Evolutionary conservation across 1,140 invertebrate genomes (phyloP).

Genomic region (Calephelis nemesis): DNA sequence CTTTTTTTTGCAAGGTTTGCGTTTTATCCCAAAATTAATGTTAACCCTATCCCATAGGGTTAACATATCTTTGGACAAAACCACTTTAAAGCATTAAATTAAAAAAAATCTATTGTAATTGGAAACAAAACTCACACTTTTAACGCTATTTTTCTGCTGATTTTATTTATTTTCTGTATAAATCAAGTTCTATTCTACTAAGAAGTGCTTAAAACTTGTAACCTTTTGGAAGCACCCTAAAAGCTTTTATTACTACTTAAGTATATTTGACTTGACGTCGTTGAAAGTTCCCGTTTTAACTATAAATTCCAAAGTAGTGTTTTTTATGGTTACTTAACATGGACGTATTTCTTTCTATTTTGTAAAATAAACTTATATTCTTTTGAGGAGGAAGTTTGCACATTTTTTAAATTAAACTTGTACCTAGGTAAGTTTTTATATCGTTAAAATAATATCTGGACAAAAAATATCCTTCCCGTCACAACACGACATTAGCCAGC

Average conservation of each 20-base stretch:
- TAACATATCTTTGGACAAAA: too few species aligned
- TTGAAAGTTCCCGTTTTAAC: background rate
- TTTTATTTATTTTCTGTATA: background rate
- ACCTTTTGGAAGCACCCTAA: background rate
- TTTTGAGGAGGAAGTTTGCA: too few species aligned
- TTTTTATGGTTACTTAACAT: conserved; percentile 1
- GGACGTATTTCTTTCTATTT: background rate
- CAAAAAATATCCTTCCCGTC: background rate
- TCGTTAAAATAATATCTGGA: background rate
- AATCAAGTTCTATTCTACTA: background rate
- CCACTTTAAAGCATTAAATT: too few species aligned
- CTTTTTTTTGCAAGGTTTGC: too few species aligned
- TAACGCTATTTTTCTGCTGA: background rate
- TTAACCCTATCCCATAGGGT: too few species aligned
- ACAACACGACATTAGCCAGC: too few species aligned
- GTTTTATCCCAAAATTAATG: too few species aligned
- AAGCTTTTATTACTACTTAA: conserved; percentile 3
- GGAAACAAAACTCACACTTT: too few species aligned
- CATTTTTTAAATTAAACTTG: too few species aligned
- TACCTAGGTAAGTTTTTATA: too few species aligned
- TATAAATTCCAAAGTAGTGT: background rate
- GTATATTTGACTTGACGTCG: conserved; percentile 6
- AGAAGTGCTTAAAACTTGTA: background rate
- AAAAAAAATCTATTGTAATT: too few species aligned
- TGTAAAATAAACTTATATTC: background rate